Percentiles rank a stretch among this genome's conserved stretches.
Conservation (phyloP, 1,140 invertebrate genomes). For the Zaprionus vittiger region DNA sequence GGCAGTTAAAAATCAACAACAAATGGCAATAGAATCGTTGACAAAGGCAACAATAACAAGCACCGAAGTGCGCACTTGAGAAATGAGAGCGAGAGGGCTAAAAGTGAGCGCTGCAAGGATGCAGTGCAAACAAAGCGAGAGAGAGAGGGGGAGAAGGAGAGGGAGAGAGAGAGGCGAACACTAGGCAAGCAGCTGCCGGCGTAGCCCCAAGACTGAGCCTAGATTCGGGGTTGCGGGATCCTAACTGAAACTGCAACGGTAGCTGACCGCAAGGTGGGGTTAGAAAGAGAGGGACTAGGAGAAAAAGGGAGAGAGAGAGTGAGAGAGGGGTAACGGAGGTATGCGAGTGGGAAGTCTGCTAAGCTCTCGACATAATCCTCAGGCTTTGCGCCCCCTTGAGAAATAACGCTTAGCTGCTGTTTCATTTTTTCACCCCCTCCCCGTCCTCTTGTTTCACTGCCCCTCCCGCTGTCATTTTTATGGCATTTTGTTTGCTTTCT, state of each 20-base stretch:
- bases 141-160: background rate
- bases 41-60: slow-evolving; percentile 62
- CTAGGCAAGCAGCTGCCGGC: background rate
- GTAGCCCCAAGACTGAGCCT: slow-evolving; percentile 17
- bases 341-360: slow-evolving; percentile 24
- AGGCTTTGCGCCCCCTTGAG: slow-evolving; percentile 67
- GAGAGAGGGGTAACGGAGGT: background rate
- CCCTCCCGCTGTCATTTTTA: slow-evolving; percentile 52
- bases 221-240: background rate
- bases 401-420: slow-evolving; percentile 72
- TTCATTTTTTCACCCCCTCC: slow-evolving; percentile 12
- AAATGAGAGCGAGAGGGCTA: slow-evolving; percentile 54
- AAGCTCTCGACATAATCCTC: slow-evolving; percentile 52
- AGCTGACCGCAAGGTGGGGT: slow-evolving; percentile 50
- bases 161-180: background rate
- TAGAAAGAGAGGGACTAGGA: background rate
- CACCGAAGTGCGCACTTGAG: slow-evolving; percentile 52
- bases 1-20: slow-evolving; percentile 53
- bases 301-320: background rate
- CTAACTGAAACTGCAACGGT: slow-evolving; percentile 12
- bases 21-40: slow-evolving; percentile 69
- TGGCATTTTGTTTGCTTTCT: slow-evolving; percentile 62
- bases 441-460: slow-evolving; percentile 2
- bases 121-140: slow-evolving; percentile 48
- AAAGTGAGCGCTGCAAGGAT: slow-evolving; percentile 41